phyloP scores from a whole-genome alignment of 2,797 vertebrate species.

The Aulostomus chinensis region DNA sequence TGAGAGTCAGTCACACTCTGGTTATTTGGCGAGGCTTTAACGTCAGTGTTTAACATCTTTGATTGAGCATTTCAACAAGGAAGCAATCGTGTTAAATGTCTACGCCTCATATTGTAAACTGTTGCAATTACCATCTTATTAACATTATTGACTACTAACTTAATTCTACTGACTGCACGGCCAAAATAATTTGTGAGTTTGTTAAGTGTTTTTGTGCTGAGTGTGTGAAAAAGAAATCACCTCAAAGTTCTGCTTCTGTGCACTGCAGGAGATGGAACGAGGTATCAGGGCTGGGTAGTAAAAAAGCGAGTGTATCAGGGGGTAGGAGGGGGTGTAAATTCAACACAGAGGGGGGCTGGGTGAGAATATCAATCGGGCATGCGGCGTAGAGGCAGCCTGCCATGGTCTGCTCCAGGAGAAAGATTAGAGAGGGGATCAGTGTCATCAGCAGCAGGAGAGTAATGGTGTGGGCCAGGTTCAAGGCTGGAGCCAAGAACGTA shows the following conservation, averaged over 20 bases:
- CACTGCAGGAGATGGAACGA: slow-evolving; percentile 45
- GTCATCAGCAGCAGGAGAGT: slow-evolving; percentile 82
- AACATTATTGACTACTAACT: slow-evolving; percentile 60
- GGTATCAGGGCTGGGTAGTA: slow-evolving; percentile 49
- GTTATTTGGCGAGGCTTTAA: too few species aligned
- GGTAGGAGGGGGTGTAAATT: slow-evolving; percentile 59
- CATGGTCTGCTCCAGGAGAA: slow-evolving; percentile 73
- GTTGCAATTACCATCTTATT: slow-evolving; percentile 53
- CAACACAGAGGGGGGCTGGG: slow-evolving; percentile 49
- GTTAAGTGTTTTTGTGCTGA: slow-evolving; percentile 38
- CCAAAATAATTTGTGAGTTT: slow-evolving; percentile 43
- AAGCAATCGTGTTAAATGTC: slow-evolving; percentile 36
- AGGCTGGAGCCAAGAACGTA: slow-evolving; percentile 82
- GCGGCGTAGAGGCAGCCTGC: slow-evolving; percentile 66
- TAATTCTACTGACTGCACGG: slow-evolving; percentile 24
- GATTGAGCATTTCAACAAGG: slow-evolving; percentile 27
- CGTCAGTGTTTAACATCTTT: too few species aligned
- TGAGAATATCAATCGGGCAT: slow-evolving; percentile 80
- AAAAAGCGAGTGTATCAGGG: slow-evolving; percentile 34
- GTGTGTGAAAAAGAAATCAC: slow-evolving; percentile 36
- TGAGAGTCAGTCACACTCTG: neutral
- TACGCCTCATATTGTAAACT: slow-evolving; percentile 29
- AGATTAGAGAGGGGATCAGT: slow-evolving; percentile 83
- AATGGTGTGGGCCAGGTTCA: slow-evolving; percentile 82
- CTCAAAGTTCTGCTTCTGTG: slow-evolving; percentile 54